Conservation (phyloP, 2,797 vertebrate genomes). For the Avahi laniger region DNA sequence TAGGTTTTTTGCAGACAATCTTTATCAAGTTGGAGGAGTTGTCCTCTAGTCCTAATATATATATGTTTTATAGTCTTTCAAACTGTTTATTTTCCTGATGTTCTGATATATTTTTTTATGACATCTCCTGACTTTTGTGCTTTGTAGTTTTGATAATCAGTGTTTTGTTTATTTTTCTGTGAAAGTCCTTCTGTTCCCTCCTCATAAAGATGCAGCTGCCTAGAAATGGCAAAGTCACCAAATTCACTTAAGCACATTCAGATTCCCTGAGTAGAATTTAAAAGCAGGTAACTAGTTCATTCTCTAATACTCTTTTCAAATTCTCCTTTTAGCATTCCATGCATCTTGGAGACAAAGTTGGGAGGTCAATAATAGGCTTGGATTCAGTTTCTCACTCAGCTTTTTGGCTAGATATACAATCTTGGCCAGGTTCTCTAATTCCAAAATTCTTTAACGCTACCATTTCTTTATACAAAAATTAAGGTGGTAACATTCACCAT, state of each 20-base stretch:
- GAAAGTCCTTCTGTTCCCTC: neutral
- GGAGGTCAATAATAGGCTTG: neutral
- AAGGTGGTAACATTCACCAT: neutral
- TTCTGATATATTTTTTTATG: neutral
- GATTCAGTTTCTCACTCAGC: neutral
- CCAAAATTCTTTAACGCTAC: neutral
- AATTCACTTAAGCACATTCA: neutral
- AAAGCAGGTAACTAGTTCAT: constrained; percentile 19
- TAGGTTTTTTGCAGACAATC: neutral
- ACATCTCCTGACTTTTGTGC: neutral
- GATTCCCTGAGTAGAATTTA: neutral
- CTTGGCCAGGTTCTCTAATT: neutral
- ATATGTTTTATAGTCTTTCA: neutral
- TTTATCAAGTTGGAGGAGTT: neutral
- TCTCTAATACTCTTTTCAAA: neutral
- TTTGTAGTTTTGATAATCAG: neutral
- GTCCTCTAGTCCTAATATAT: neutral
- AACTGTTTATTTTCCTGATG: neutral
- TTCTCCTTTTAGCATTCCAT: neutral
- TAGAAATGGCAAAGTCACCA: neutral
- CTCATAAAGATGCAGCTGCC: neutral
- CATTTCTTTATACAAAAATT: neutral
- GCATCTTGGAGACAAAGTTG: neutral
- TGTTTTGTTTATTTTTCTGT: neutral
- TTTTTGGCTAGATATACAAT: neutral